Base-by-base conservation (phyloP, 2,888 invertebrate genomes). In the Euspilapteryx auroguttella region DNA sequence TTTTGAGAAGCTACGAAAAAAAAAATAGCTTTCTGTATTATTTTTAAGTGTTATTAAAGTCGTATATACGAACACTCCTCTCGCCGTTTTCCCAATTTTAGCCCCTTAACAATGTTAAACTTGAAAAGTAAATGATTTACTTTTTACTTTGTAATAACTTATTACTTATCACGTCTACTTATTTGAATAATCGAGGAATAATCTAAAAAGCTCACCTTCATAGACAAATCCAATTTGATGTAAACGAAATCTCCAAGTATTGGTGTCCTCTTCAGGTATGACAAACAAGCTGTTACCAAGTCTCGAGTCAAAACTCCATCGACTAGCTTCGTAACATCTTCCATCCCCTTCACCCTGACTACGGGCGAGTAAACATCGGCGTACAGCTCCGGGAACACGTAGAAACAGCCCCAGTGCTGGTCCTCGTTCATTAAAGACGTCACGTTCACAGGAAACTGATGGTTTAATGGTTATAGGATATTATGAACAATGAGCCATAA, bases 191-290 rank as follows among this genome's bases (percentile, higher is more conserved):
- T n/a, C n/a, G n/a, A 17, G 17, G 5, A 17, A 8, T 8, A 17
- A 17, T 10, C 4, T 7, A 27, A 2, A 10, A 13, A 24, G 23
- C 11, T 27, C 42, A 71, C 73, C 62, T 68, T 68, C 14, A 47
- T 40, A 6, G 61, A 51, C 14, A 81, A 46, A 39, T 78, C 47
- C 36, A 79, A 69, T 61, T 82, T 83, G 30, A 79, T 79, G 33
- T 75, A 65, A 28, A 78, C 78, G 31, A 54, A 79, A 41, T 77
- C 73, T 25, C 68, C 64, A 14, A 73, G 55, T 35, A 79, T 76
- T 0, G 82, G 82, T 1, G 69, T 68, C 24, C 68, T 59, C 32
- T 69, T 78, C 21, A 82, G 51, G 42, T 78, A 80, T 4, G 69
- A 65, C 10, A 79, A 68, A 36, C 75, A 68, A 4, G 64, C 53